phyloP scores from a whole-genome alignment of 2,888 invertebrate species.

The Spodoptera littoralis region DNA sequence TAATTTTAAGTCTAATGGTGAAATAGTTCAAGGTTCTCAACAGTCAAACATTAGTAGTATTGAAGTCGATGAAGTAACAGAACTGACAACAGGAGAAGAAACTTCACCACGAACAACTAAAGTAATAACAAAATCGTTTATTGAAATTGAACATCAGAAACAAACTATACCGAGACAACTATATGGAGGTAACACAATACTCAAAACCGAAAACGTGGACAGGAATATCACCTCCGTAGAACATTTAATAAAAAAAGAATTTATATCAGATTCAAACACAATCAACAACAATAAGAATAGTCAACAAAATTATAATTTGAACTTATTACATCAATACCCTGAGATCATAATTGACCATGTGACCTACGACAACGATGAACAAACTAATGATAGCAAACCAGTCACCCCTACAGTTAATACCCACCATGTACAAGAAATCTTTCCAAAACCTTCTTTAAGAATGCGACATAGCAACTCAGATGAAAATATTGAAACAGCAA shows the following conservation, averaged over 20 bases:
- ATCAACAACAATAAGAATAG: conserved; percentile 7
- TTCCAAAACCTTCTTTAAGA: conserved; percentile 1
- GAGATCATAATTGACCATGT: conserved; percentile 42
- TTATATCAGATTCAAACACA: conserved; percentile 3
- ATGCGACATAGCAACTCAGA: conserved; percentile 20
- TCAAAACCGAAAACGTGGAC: conserved; percentile 10
- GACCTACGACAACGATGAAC: conserved; percentile 36
- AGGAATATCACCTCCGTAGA: conserved; percentile 22
- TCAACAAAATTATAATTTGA: conserved; percentile 27
- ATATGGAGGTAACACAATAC: conserved; percentile 22
- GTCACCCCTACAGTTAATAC: conserved; percentile 8
- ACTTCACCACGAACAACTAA: conserved; percentile 19
- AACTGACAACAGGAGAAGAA: conserved; percentile 21
- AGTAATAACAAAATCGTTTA: conserved; percentile 10
- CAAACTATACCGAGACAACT: conserved; percentile 1
- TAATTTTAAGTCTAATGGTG: conserved; percentile 31
- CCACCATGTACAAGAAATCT: not conserved
- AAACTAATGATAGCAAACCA: conserved; percentile 3
- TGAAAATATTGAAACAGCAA: conserved; percentile 13
- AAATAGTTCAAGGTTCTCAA: conserved; percentile 7
- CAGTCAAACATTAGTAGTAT: conserved; percentile 25
- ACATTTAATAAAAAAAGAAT: conserved; percentile 26
- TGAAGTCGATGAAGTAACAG: conserved; percentile 10
- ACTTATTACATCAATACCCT: conserved; percentile 35
- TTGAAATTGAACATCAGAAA: conserved; percentile 11